Base-by-base conservation (phyloP, 2,113 vertebrate genomes). In the Murina feae region DNA sequence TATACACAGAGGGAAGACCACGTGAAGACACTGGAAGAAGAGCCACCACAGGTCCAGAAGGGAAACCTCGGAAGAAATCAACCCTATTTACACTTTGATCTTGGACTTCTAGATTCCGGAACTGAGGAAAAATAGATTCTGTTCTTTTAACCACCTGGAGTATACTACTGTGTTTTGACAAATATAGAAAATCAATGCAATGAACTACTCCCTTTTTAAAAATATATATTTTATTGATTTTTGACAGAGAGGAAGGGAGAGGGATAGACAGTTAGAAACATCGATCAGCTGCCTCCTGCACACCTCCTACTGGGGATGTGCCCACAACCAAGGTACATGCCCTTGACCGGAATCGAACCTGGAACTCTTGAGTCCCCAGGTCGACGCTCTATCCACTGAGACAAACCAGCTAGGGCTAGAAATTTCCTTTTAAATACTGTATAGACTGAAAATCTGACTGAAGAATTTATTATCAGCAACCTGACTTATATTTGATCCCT, bases 1-100 rank as follows among this genome's bases (percentile, higher is more conserved):
- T 0, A 25, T 4, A 53, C 1, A 25, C 11, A 63, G 35, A 75
- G 2, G 9, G 10, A 71, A 39, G 42, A 25, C 2, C 2, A 14
- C 14, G 8, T 42, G 32, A 39, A 17, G 53, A 28, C 4, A 58
- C 0, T 35, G 16, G 44, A 39, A 9, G 28, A 72, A 63, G 16
- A 84, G 9, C 11, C 9, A 32, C 35, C 17, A 28, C 2, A 42
- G 23, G 21, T 6, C 37, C 35, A 53, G 23, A 12, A 51, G 6
- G 58, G 5, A 84, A 12, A 2, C 30, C 37, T 79, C 72, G 44
- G 13, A 58, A 69, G 28, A 69, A 86, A 18, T 20, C 55, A 53
- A 42, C 8, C 1, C 18, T 53, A 81, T 11, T 44, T 28, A 58
- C 23, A 44, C 30, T 68, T 79, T 51, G 14, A 37, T 68, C 14